These are phyloP conservation scores for Micoletzkya japonica DNA, from an alignment of 2,888 invertebrate species.

Conservation along the genomic window DNA sequence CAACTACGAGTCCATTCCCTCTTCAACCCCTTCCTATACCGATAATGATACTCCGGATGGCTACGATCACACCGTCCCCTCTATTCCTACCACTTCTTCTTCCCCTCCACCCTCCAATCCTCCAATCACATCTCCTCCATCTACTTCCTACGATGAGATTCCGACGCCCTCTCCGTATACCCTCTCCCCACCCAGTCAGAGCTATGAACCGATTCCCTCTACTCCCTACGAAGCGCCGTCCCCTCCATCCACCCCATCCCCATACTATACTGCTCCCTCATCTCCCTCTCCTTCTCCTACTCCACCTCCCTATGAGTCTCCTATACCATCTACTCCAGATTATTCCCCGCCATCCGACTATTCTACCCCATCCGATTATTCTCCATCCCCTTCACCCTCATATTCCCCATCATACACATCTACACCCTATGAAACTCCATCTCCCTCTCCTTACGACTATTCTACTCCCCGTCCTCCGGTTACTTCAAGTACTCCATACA, in stretches of 20 bases:
- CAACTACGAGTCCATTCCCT: background rate
- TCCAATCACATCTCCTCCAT: background rate
- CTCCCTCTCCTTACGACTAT: background rate
- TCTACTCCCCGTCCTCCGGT: background rate
- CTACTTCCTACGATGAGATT: background rate
- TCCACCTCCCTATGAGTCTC: background rate
- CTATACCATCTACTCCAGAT: background rate
- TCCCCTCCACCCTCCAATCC: background rate
- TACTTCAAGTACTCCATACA: no score
- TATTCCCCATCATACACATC: background rate
- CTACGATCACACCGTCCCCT: background rate
- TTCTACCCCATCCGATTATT: background rate
- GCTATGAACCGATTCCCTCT: no score
- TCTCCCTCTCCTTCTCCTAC: background rate
- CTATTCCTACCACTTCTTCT: background rate
- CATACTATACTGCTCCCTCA: background rate
- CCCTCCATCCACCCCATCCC: background rate
- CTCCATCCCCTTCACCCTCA: background rate
- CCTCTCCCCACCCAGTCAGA: background rate
- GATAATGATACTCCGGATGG: background rate
- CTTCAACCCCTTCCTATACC: background rate
- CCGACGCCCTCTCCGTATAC: background rate
- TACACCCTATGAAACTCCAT: constrained; percentile 13
- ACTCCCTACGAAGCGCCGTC: background rate
- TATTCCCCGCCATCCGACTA: background rate